Base-by-base conservation (phyloP, 2,797 vertebrate genomes). In the Hoplostethus atlanticus region DNA sequence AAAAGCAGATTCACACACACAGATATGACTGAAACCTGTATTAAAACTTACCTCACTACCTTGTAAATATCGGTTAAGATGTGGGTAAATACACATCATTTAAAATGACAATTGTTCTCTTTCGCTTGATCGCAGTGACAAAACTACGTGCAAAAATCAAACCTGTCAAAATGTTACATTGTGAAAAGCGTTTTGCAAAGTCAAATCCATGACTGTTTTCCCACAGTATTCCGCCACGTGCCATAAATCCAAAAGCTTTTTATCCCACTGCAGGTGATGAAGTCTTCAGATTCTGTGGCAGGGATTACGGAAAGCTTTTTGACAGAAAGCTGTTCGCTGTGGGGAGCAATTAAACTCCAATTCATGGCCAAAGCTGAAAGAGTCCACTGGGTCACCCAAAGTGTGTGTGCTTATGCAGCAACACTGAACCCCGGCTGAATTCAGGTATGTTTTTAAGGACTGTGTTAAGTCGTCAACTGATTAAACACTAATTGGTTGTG, bases 301-400 rank as follows among this genome's bases (percentile, higher is more conserved):
- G 62, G 64, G 75, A 87, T 85, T 69, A 79, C 15, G 10, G 52
- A 65, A 71, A 73, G 55, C 68, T 47, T 13, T 44, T 44, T 10
- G 12, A 9, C 21, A 21, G 42, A 44, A 44, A 44, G 42, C 46
- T 1, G 46, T 71, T 77, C 62, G 68, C 66, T 71, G 53, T 44
- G 52, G 63, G 58, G 57, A 76, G 47, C 34, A 76, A 79, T 68
- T n/a, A 54, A 52, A 65, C 79, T 59, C 55, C 30, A 53, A 60
- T 50, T 65, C 28, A 17, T 7, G 16, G 64, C 56, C 59, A 62
- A 58, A 57, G 70, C 69, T 71, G 64, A 79, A 13, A 63, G 42
- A 81, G 73, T 57, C 44, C 42, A 36, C 8, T 13, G 15, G 50
- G 40, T 72, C 81, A 72, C 62, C 65, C 68, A 81, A 76, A 56